phyloP scores from a whole-genome alignment of 2,888 invertebrate genomes.

The Sinhomidia bicolor region DNA sequence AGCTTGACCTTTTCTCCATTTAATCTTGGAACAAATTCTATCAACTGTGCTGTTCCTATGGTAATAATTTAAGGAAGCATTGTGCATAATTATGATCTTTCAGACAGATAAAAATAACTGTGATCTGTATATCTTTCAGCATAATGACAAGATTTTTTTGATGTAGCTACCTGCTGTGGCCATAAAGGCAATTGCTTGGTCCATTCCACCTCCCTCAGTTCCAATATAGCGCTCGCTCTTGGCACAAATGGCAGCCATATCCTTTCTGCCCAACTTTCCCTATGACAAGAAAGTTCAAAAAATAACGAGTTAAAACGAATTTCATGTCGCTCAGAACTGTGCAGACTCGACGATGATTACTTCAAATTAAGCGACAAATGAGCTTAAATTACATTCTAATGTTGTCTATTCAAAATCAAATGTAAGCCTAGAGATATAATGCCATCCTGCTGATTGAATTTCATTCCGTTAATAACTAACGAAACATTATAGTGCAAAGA shows the following conservation, averaged over 20 bases:
- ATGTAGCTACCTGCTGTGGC: slow-evolving; percentile 84
- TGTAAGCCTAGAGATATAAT: no score
- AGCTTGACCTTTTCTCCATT: slow-evolving; percentile 89
- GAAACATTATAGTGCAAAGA: no score
- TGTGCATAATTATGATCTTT: background rate
- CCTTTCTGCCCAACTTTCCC: slow-evolving; percentile 83
- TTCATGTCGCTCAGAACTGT: background rate
- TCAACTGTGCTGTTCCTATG: slow-evolving; percentile 92
- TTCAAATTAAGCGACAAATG: no score
- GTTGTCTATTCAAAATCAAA: no score
- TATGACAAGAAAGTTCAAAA: background rate
- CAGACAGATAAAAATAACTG: background rate
- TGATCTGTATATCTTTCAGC: background rate
- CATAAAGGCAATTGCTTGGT: slow-evolving; percentile 98
- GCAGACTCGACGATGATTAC: background rate
- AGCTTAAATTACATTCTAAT: no score
- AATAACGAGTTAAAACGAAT: background rate
- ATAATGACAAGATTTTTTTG: background rate
- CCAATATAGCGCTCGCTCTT: slow-evolving; percentile 96
- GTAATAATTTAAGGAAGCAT: background rate
- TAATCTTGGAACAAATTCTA: slow-evolving; percentile 93
- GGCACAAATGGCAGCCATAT: slow-evolving; percentile 93
- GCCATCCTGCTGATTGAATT: no score
- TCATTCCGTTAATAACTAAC: no score
- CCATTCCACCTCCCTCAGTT: slow-evolving; percentile 99